Percentiles rank a stretch among this genome's conserved stretches.
These are phyloP conservation scores for Burhinus bistriatus DNA, from an alignment of 2,113 vertebrate species.

Conservation along the genomic window DNA sequence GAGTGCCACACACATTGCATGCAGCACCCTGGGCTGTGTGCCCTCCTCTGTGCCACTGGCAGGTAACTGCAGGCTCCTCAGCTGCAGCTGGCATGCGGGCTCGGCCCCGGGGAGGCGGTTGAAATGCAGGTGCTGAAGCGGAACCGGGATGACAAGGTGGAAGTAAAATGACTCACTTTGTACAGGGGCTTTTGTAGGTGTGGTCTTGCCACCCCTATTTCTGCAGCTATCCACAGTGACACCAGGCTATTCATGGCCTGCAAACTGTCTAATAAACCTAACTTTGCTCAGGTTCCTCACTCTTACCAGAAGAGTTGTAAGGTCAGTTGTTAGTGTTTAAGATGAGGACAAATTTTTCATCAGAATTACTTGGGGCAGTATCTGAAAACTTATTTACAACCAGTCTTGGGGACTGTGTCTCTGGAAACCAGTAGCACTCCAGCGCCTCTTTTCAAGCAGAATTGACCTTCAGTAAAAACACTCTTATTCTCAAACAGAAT, in stretches of 20 bases:
- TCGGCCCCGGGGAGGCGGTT: rapidly evolving
- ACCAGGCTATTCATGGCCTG: not conserved
- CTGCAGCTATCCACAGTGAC: not conserved
- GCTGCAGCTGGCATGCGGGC: not conserved
- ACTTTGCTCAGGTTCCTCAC: not conserved
- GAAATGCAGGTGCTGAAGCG: not conserved
- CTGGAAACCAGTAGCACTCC: not conserved
- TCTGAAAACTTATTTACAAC: not conserved
- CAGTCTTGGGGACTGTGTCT: not conserved
- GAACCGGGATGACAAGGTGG: not conserved
- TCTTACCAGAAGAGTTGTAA: not conserved
- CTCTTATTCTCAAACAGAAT: not conserved
- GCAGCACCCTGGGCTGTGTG: not conserved
- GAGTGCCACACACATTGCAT: rapidly evolving
- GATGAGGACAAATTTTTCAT: not conserved
- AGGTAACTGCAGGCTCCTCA: not conserved
- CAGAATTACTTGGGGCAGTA: not conserved
- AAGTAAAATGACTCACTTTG: not conserved
- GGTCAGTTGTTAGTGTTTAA: not conserved
- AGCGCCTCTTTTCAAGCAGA: not conserved
- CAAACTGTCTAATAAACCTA: not conserved
- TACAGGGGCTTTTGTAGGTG: not conserved
- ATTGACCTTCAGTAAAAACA: not conserved
- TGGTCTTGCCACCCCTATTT: not conserved
- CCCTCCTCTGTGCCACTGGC: not conserved